Evolutionary conservation across 1,140 invertebrate genomes (phyloP), one percentile per base, ranked within the genome.

Genomic region (Lepidurus arcticus): DNA sequence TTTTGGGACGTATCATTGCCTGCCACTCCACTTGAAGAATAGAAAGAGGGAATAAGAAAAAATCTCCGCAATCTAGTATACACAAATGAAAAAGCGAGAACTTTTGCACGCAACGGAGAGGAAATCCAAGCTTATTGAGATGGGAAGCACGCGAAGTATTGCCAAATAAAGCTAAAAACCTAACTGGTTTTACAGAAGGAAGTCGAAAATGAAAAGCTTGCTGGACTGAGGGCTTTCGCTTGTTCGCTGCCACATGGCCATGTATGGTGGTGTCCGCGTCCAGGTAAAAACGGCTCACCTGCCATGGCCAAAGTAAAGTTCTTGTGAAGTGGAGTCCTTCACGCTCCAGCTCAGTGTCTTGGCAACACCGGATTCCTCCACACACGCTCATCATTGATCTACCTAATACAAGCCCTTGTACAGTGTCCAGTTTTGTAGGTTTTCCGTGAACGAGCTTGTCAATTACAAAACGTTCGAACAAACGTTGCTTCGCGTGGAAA

Each of bases 311-410:
- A 65, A 16, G 16, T 4, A 34, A 34, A 65, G 21, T 13, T 65
- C 53, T 65, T 65, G 53, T 65, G 16, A 65, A 65, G 53, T 65
- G 16, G 21, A 65, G 53, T 65, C 53, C 53, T 65, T 65, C 53
- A 65, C 53, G 53, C 53, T 65, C 53, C 53, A 65, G 53, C 53
- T 65, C 53, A 65, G 53, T 65, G 53, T 65, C 53, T 65, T 65
- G 53, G 53, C 53, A 65, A 65, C 53, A 65, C 21, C 53, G 16
- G 13, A 65, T 65, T 65, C 53, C 21, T 65, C 53, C 53, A 13
- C 53, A 65, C 53, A 16, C 53, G 53, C 16, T n/a, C 53, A 34
- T 65, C 53, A 65, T 21, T n/a, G 53, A 65, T 47, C 45, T 47
- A 10, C 45, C 53, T 65, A 13, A 65, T n/a, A 65, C 53, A 6